These are phyloP conservation scores for Pagetopsis macropterus DNA, from an alignment of 2,797 vertebrate genomes.

Conservation along the genomic window DNA sequence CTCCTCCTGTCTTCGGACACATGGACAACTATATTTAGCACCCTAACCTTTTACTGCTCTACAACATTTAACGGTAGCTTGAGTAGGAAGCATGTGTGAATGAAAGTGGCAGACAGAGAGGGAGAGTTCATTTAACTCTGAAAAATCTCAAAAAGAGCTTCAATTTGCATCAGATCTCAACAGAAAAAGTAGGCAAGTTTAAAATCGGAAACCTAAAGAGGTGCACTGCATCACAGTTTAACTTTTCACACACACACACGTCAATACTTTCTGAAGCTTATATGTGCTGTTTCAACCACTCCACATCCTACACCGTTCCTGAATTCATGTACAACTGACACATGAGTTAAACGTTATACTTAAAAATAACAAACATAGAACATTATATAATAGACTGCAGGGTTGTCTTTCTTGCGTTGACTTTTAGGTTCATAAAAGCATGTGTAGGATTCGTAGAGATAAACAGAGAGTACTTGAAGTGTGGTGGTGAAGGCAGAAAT, in stretches of 20 bases:
- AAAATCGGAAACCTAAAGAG: too few species aligned
- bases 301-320: conserved; percentile 2
- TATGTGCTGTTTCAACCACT: conserved; percentile 19
- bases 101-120: conserved; percentile 16
- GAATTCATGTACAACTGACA: background rate
- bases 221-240: too few species aligned
- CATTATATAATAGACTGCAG: background rate
- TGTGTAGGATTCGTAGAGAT: background rate
- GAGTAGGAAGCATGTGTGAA: conserved; percentile 4
- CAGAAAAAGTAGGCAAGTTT: too few species aligned
- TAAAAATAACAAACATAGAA: background rate
- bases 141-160: background rate
- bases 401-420: background rate
- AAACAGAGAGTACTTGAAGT: background rate
- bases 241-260: too few species aligned
- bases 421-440: background rate
- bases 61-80: conserved; percentile 49
- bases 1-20: conserved; percentile 62
- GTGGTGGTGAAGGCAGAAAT: background rate
- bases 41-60: conserved; percentile 74
- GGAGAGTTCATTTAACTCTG: background rate
- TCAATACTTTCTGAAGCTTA: background rate
- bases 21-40: conserved; percentile 75
- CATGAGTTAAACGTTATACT: background rate
- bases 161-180: too few species aligned